Conservation (phyloP, 2,888 invertebrate species). For the Metopia argyrocephala region DNA sequence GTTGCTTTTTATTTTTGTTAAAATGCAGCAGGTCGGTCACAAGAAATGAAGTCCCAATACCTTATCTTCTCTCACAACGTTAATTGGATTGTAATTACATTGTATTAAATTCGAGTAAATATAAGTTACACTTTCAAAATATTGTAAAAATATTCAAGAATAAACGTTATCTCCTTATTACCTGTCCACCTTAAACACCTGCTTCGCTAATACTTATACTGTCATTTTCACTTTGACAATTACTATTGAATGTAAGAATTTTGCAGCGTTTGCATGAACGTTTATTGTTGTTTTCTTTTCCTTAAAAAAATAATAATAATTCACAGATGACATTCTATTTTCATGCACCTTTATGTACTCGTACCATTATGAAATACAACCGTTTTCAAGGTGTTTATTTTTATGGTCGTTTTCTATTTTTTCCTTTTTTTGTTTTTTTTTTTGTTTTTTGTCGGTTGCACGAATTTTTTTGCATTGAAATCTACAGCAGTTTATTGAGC, state of each 20-base stretch:
- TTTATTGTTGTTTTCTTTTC: not conserved
- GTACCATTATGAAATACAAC: slow-evolving; percentile 18
- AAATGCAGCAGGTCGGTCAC: too few relatives aligned
- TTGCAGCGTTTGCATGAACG: not conserved
- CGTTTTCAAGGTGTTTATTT: slow-evolving; percentile 31
- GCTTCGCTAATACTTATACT: not conserved
- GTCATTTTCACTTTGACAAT: not conserved
- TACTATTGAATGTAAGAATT: not conserved
- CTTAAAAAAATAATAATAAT: not conserved
- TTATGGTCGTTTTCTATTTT: not conserved
- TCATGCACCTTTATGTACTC: slow-evolving; percentile 13
- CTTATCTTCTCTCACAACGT: too few relatives aligned
- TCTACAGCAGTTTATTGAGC: too few relatives aligned
- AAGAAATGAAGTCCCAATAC: too few relatives aligned
- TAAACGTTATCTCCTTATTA: not conserved
- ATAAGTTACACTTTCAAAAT: too few relatives aligned
- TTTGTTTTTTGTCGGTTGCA: too few relatives aligned
- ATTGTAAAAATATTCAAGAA: not conserved
- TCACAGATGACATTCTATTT: not conserved
- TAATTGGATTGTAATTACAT: too few relatives aligned
- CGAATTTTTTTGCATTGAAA: too few relatives aligned
- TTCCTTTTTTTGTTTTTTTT: not conserved
- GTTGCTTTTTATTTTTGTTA: too few relatives aligned
- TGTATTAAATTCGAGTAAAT: too few relatives aligned
- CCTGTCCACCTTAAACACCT: not conserved